Percentiles rank a stretch among this genome's conserved stretches.
Conservation (phyloP, 2,113 vertebrate species). For the Drymodes brunneopygia region DNA sequence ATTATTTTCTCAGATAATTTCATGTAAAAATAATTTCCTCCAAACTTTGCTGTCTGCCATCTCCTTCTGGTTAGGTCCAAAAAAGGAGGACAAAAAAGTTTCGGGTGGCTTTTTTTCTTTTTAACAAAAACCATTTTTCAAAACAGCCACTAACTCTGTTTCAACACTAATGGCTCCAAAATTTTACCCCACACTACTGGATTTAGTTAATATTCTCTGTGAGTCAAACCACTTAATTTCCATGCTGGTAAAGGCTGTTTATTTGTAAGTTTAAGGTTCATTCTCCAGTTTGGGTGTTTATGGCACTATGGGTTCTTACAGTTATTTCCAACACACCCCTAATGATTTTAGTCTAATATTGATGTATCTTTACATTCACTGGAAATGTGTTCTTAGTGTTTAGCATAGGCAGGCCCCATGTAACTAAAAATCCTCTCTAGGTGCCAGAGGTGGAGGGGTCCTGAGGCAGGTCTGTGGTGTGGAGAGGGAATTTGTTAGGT, state of each 20-base stretch:
- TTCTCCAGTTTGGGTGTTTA: neutral
- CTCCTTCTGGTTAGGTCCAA: neutral
- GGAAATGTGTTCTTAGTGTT: neutral
- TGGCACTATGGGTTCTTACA: neutral
- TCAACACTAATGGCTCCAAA: neutral
- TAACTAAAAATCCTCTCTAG: neutral
- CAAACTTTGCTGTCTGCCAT: neutral
- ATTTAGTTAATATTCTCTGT: neutral
- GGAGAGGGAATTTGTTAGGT: neutral
- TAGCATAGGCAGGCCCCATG: neutral
- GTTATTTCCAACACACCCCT: neutral
- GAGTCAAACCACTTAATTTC: neutral
- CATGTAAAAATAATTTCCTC: neutral
- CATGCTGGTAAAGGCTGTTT: neutral
- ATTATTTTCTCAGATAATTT: neutral
- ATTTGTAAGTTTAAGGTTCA: neutral
- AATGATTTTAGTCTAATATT: neutral
- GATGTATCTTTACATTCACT: neutral
- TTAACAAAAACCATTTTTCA: neutral
- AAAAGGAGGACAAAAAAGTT: neutral
- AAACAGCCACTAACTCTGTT: neutral
- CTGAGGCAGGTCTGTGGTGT: neutral
- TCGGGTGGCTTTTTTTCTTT: neutral
- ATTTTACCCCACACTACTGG: neutral
- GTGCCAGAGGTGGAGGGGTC: neutral